These are phyloP conservation scores for Athalia rosae DNA, from an alignment of 2,888 invertebrate species.

Conservation along the genomic window DNA sequence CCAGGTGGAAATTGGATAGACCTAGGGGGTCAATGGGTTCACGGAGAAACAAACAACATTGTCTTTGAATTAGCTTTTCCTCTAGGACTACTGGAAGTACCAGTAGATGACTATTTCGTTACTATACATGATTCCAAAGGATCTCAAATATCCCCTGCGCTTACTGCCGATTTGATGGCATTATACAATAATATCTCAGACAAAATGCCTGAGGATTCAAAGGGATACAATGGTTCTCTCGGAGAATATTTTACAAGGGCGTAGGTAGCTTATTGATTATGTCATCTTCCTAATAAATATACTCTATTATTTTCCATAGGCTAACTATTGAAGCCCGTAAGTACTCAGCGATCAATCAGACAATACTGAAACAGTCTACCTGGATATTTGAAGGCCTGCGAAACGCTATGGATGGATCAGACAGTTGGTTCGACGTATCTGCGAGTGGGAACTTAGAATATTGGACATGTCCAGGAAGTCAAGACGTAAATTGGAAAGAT, in stretches of 20 bases:
- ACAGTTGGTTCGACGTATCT: slow-evolving; percentile 55
- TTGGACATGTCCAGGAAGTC: slow-evolving; percentile 52
- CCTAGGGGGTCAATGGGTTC: slow-evolving; percentile 64
- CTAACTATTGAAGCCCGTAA: neutral
- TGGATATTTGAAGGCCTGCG: slow-evolving; percentile 46
- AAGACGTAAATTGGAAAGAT: slow-evolving; percentile 62
- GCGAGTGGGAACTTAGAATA: slow-evolving; percentile 14
- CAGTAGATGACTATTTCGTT: neutral
- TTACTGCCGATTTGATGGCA: neutral
- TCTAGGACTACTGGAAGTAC: slow-evolving; percentile 54
- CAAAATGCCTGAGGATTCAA: neutral
- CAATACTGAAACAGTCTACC: slow-evolving; percentile 20
- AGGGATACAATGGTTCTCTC: neutral
- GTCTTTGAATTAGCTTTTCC: slow-evolving; percentile 60
- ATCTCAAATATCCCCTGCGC: neutral
- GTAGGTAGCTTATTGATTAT: neutral
- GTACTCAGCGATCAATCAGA: slow-evolving; percentile 6
- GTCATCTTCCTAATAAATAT: too few species aligned
- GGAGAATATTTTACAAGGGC: neutral
- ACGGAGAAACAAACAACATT: slow-evolving; percentile 60
- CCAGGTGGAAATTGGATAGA: slow-evolving; percentile 59
- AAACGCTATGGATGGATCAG: slow-evolving; percentile 51
- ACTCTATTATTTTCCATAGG: neutral
- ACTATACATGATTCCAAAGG: neutral
- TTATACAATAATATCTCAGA: neutral